phyloP scores from a whole-genome alignment of 2,888 invertebrate species.

The Drosophila kambysellisi region DNA sequence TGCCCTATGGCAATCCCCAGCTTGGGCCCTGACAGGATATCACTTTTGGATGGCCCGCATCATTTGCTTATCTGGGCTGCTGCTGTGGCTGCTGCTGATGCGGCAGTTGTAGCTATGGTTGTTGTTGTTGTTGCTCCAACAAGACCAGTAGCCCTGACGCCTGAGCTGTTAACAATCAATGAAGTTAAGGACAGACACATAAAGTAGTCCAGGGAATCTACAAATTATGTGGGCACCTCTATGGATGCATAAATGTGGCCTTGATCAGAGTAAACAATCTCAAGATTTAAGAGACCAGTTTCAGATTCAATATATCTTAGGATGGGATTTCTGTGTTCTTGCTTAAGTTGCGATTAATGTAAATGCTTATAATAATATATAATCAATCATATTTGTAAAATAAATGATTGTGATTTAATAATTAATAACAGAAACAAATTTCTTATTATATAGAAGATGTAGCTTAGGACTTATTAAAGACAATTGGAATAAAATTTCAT shows the following conservation, averaged over 20 bases:
- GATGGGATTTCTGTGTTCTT: background rate
- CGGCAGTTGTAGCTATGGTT: slow-evolving; percentile 7
- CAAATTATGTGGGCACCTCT: slow-evolving; percentile 42
- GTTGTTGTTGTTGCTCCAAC: slow-evolving; percentile 26
- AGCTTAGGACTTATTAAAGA: background rate
- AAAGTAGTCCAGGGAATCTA: slow-evolving; percentile 43
- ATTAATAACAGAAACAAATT: background rate
- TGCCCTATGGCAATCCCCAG: slow-evolving; percentile 60
- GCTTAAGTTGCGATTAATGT: background rate
- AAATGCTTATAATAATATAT: background rate
- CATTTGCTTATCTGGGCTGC: slow-evolving; percentile 51
- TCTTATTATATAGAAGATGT: background rate
- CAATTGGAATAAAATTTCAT: background rate
- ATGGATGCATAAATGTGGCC: slow-evolving; percentile 41
- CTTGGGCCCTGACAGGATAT: slow-evolving; percentile 64
- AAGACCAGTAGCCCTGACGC: slow-evolving; percentile 71
- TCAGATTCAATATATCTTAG: slow-evolving; percentile 5
- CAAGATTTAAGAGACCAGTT: slow-evolving; percentile 14
- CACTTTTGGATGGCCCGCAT: slow-evolving; percentile 54
- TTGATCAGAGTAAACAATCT: slow-evolving; percentile 36
- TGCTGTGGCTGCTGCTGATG: slow-evolving; percentile 13
- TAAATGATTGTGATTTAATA: background rate
- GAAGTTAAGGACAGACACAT: slow-evolving; percentile 49
- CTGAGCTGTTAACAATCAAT: slow-evolving; percentile 68
- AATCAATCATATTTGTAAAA: background rate